Evolutionary conservation across 53 echinoderm and acorn worm species (phyloP).

Genomic region (Crossaster papposus): DNA sequence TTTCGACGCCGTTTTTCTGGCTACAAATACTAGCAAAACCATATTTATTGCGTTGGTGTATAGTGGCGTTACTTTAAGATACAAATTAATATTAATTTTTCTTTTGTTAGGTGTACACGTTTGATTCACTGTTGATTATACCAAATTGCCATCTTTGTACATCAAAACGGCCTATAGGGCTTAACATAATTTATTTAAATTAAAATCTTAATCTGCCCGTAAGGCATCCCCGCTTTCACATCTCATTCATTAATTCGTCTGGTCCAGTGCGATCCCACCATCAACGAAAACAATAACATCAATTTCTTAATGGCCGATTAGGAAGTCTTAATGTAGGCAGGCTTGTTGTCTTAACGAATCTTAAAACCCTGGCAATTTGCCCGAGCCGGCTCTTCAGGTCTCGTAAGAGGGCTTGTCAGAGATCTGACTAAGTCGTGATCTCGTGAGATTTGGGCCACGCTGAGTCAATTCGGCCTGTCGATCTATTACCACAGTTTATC

Average conservation of each 20-base stretch:
- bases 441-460: not conserved
- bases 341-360: conserved; percentile 3
- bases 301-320: conserved; percentile 62
- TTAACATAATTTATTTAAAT: not conserved
- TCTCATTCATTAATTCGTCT: not conserved
- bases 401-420: not conserved
- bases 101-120: too few relatives aligned
- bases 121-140: too few relatives aligned
- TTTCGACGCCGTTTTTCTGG: too few relatives aligned
- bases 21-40: not conserved
- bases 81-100: too few relatives aligned
- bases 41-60: too few relatives aligned
- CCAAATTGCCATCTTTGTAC: too few relatives aligned
- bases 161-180: too few relatives aligned
- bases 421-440: conserved; percentile 49
- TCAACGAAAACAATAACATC: conserved; percentile 33
- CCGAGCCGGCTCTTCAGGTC: not conserved
- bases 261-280: not conserved
- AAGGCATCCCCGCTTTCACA: not conserved
- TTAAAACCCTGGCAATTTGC: conserved; percentile 10
- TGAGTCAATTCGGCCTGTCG: conserved; percentile 8
- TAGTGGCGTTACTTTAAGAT: too few relatives aligned
- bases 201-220: not conserved
- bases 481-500: not conserved
- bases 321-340: not conserved